Conservation (phyloP, 2,888 invertebrate genomes). For the Parthenolecanium corni region DNA sequence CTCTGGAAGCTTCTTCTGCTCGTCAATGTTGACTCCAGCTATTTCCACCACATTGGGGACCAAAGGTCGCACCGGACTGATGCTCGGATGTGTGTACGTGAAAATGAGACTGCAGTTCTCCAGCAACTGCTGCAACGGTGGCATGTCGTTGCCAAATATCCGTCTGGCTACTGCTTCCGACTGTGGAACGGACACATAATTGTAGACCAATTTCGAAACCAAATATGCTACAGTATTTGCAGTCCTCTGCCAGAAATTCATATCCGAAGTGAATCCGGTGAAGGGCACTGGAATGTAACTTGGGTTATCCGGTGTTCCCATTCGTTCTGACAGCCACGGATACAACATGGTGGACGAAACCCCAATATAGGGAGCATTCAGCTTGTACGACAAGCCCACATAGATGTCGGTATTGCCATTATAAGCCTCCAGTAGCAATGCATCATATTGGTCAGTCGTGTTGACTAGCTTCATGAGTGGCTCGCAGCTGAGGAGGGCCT, state of each 20-base stretch:
- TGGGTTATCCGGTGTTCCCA: constrained; percentile 20
- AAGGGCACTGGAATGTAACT: constrained; percentile 25
- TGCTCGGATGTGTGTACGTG: constrained; percentile 26
- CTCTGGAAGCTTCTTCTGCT: not conserved
- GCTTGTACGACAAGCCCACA: constrained; percentile 51
- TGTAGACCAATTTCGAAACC: not conserved
- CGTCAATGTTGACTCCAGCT: constrained; percentile 26
- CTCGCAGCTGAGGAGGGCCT: not conserved
- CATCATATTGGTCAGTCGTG: constrained; percentile 43
- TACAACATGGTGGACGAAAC: constrained; percentile 47
- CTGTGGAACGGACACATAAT: not conserved
- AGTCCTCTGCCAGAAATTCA: constrained; percentile 35
- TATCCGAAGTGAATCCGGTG: constrained; percentile 30
- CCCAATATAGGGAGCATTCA: constrained; percentile 50
- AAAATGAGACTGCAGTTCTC: constrained; percentile 29
- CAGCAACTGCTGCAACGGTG: constrained; percentile 11
- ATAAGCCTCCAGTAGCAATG: constrained; percentile 57
- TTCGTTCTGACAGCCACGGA: constrained; percentile 46
- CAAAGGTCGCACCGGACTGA: constrained; percentile 9
- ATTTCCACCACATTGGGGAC: constrained; percentile 27
- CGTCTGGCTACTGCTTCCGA: constrained; percentile 1
- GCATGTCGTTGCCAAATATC: constrained; percentile 9
- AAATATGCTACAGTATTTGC: not conserved
- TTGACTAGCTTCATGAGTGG: constrained; percentile 4
- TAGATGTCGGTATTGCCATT: constrained; percentile 52